Base-by-base conservation (phyloP, 1,140 invertebrate species). In the Penaeus indicus region DNA sequence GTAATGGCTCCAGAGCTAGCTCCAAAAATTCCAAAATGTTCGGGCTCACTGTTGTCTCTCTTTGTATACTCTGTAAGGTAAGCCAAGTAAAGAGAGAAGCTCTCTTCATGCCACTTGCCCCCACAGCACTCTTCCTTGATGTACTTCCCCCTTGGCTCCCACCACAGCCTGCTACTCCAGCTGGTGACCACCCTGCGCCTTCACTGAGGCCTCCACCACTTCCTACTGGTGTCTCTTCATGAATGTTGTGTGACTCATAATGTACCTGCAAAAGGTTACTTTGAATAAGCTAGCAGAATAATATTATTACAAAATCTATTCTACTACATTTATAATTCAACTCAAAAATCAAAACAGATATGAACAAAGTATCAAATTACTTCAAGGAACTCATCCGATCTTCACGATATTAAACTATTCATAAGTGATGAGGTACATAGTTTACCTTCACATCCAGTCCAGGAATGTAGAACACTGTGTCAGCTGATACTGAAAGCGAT, bases 81-180 rank as follows among this genome's bases (percentile, higher is more conserved):
- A 98, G 96, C 98, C 97, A 99, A 22, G 97, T 97, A 93, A 98
- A 98, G 1, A 99, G 93, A 78, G 96, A 97, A 3, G 97, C 98
- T 90, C 98, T 97, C 92, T 99, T 99, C 0, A 95, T 95, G 83
- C 85, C 82, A 21, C 89, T 82, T 62, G 32, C 83, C 13, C 85
- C 81, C 0, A 84, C 78, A 67, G 82, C 67, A 72, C 83, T 72
- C n/a, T 85, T 85, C 27, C 88, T 62, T 47, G 79, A 83, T 21
- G 62, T 75, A 16, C 54, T 32, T 60, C 75, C 83, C 21, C 82
- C 84, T 42, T n/a, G n/a, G 22, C 77, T 80, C 61, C 88, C 78
- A 79, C 75, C 64, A 7, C 80, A 25, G 27, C 72, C 62, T 25
- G 72, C 54, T 38, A 81, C 25, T 22, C 63, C 69, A 62, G 86